These are phyloP conservation scores for Diloba caeruleocephala DNA, from an alignment of 2,888 invertebrate species.

Conservation along the genomic window DNA sequence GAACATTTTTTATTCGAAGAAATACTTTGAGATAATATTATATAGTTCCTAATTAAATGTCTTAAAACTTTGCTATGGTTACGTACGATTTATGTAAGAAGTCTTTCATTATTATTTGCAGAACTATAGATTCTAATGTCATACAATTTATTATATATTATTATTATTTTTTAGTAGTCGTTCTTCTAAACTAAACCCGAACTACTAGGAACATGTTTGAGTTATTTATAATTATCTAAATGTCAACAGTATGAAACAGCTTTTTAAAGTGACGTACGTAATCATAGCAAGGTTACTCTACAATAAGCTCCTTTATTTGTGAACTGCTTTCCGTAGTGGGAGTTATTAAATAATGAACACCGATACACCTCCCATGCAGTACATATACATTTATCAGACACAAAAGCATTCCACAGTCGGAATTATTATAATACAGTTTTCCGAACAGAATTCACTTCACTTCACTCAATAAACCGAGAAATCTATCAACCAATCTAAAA, in stretches of 20 bases:
- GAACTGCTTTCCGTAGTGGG: slow-evolving; percentile 28
- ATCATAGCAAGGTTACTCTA: slow-evolving; percentile 40
- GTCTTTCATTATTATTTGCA: background rate
- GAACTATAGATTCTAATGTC: background rate
- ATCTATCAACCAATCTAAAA: slow-evolving; percentile 24
- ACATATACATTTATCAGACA: slow-evolving; percentile 13
- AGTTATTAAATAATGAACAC: slow-evolving; percentile 26
- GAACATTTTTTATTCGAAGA: slow-evolving; percentile 22
- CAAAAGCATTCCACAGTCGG: slow-evolving; percentile 8
- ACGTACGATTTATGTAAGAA: slow-evolving; percentile 6
- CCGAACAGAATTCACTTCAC: slow-evolving; percentile 16
- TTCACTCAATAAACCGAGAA: slow-evolving; percentile 26
- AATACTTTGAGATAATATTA: slow-evolving; percentile 39
- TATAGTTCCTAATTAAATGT: slow-evolving; percentile 37
- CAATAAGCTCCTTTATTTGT: slow-evolving; percentile 51
- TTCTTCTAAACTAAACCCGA: slow-evolving; percentile 1
- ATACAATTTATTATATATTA: background rate
- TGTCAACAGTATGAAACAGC: slow-evolving; percentile 22
- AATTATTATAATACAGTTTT: slow-evolving; percentile 16
- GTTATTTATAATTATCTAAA: slow-evolving; percentile 11
- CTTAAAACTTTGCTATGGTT: slow-evolving; percentile 45
- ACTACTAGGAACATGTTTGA: slow-evolving; percentile 29
- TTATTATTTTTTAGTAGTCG: background rate
- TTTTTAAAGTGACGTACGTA: too few species aligned
- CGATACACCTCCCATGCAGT: slow-evolving; percentile 3